Evolutionary conservation across 2,888 invertebrate genomes (phyloP).

Genomic region (Melanargia galathea): DNA sequence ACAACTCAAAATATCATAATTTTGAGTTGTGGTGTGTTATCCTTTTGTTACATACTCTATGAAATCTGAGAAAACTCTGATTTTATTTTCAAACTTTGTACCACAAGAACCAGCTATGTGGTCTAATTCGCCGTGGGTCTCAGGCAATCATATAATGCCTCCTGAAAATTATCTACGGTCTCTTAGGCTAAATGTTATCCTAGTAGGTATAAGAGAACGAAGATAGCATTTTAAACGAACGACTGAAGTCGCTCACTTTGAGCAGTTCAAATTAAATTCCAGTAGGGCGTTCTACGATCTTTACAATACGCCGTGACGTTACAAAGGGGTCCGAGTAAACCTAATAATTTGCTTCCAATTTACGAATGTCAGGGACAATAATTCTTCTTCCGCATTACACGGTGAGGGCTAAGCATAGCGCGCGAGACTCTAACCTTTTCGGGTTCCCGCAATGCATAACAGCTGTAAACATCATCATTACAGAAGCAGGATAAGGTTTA

Average conservation of each 20-base stretch:
- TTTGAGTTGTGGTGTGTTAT: too few species aligned
- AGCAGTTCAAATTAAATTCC: conserved; percentile 9
- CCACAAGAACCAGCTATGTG: too few species aligned
- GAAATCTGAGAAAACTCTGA: too few species aligned
- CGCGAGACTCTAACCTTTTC: background rate
- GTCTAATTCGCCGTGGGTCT: too few species aligned
- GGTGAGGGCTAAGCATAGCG: background rate
- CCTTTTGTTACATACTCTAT: too few species aligned
- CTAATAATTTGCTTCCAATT: conserved; percentile 6
- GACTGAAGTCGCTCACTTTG: conserved; percentile 1
- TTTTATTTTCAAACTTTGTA: too few species aligned
- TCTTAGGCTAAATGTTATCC: too few species aligned
- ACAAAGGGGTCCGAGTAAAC: conserved; percentile 11
- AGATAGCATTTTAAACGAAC: conserved; percentile 10
- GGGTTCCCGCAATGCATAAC: conserved; percentile 10
- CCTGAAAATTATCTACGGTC: too few species aligned
- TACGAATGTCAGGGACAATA: conserved; percentile 14
- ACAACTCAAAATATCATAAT: too few species aligned
- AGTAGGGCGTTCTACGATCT: conserved; percentile 9
- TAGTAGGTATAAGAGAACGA: background rate
- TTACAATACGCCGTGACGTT: conserved; percentile 6
- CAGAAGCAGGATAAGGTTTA: too few species aligned
- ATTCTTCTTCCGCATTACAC: conserved; percentile 7
- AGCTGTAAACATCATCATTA: too few species aligned
- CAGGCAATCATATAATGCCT: too few species aligned